Conservation (phyloP, 2,888 invertebrate genomes). For the Ophion costatus region DNA sequence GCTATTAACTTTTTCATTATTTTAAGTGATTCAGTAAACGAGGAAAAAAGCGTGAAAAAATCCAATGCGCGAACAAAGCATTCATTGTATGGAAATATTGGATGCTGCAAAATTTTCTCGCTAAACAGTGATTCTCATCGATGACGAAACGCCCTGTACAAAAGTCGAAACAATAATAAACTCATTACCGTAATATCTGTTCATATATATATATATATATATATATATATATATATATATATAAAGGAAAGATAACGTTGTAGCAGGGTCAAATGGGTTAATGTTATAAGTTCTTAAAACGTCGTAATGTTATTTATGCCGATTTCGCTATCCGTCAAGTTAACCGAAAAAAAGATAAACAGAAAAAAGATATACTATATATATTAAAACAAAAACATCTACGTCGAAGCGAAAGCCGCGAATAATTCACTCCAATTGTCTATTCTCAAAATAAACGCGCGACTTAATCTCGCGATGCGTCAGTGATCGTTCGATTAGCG, state of each 20-base stretch:
- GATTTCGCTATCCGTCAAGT: constrained; percentile 66
- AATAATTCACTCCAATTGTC: constrained; percentile 6
- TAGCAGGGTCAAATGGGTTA: constrained; percentile 73
- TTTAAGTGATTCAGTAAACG: background rate
- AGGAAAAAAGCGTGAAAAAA: background rate
- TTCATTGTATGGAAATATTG: constrained; percentile 36
- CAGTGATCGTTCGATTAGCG: constrained; percentile 1
- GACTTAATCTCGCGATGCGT: constrained; percentile 15
- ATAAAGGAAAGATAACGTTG: constrained; percentile 71
- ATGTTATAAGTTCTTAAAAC: constrained; percentile 75
- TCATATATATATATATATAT: constrained; percentile 80
- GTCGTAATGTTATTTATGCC: constrained; percentile 74
- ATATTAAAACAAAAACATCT: background rate
- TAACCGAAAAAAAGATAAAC: constrained; percentile 31
- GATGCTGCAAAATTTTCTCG: background rate
- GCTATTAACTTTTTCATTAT: background rate
- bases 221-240: constrained; percentile 81
- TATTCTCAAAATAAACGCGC: constrained; percentile 30
- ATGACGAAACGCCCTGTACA: constrained; percentile 64
- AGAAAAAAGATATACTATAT: background rate
- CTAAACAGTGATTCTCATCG: constrained; percentile 10
- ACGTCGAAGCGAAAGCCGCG: background rate
- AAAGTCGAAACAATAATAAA: constrained; percentile 33
- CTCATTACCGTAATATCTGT: constrained; percentile 78
- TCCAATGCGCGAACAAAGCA: background rate